These are phyloP conservation scores for Albula goreensis DNA, from an alignment of 2,113 vertebrate genomes.

Conservation along the genomic window DNA sequence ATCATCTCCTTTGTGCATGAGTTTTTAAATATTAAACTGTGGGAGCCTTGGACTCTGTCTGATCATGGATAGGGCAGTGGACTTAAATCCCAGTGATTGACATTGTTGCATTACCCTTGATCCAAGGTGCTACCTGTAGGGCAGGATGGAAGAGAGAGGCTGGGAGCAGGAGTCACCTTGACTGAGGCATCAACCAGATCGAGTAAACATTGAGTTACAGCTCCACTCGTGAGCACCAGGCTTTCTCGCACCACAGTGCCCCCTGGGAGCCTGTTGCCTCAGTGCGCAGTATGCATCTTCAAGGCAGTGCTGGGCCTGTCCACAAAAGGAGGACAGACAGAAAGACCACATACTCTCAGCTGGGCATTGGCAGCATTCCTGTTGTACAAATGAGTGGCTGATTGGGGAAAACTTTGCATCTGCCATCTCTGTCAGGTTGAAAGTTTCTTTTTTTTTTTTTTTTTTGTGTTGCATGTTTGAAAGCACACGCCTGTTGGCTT, in stretches of 20 bases:
- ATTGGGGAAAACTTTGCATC: slow-evolving; percentile 6
- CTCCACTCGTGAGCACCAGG: neutral
- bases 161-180: neutral
- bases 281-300: neutral
- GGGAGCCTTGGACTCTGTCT: neutral
- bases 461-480: neutral
- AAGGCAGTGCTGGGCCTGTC: neutral
- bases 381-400: slow-evolving; percentile 3
- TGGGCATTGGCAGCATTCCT: slow-evolving; percentile 1
- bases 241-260: neutral
- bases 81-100: neutral
- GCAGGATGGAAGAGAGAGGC: neutral
- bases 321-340: neutral
- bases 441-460: neutral
- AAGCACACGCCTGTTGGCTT: neutral
- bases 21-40: neutral
- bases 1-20: neutral
- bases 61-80: neutral
- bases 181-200: neutral
- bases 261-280: neutral
- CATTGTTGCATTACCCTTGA: neutral
- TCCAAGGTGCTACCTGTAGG: neutral
- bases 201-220: neutral
- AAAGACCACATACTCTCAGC: neutral
- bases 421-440: neutral